These are phyloP conservation scores for Tiliacea aurago DNA, from an alignment of 2,888 invertebrate species.

Conservation along the genomic window DNA sequence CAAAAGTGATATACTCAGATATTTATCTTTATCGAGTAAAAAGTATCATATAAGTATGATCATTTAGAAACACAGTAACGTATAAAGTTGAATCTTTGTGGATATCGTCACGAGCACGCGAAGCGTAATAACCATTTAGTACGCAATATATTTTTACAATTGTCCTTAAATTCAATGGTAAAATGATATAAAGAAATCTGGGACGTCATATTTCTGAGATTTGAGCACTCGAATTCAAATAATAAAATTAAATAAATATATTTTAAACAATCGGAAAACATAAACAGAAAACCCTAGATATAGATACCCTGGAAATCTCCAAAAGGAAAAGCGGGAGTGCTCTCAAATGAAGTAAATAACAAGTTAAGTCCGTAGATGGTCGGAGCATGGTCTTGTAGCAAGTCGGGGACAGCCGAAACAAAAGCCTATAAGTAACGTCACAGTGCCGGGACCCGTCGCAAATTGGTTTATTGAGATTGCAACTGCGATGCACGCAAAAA, in stretches of 20 bases:
- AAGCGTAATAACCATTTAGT: slow-evolving; percentile 45
- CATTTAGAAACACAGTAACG: slow-evolving; percentile 39
- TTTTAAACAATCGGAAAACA: slow-evolving; percentile 7
- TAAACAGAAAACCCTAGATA: slow-evolving; percentile 40
- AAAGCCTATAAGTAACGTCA: slow-evolving; percentile 69
- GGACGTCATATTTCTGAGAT: background rate
- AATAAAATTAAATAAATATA: background rate
- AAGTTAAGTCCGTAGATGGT: slow-evolving; percentile 74
- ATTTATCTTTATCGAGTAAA: slow-evolving; percentile 57
- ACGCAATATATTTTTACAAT: slow-evolving; percentile 57
- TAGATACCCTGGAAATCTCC: slow-evolving; percentile 34
- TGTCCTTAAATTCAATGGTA: slow-evolving; percentile 48
- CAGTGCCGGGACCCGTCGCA: slow-evolving; percentile 74
- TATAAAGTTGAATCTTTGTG: slow-evolving; percentile 58
- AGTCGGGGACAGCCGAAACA: slow-evolving; percentile 75
- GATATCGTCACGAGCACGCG: slow-evolving; percentile 34
- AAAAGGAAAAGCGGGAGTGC: slow-evolving; percentile 51
- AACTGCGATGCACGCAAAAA: slow-evolving; percentile 77
- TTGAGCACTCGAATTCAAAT: background rate
- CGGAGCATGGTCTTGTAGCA: slow-evolving; percentile 58
- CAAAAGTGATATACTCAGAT: slow-evolving; percentile 40
- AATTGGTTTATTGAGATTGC: slow-evolving; percentile 88
- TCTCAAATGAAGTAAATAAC: slow-evolving; percentile 72
- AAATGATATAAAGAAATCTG: slow-evolving; percentile 29
- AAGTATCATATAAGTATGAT: slow-evolving; percentile 28